Evolutionary conservation across 2,113 vertebrate genomes (phyloP).

Genomic region (Toxotes jaculatrix): DNA sequence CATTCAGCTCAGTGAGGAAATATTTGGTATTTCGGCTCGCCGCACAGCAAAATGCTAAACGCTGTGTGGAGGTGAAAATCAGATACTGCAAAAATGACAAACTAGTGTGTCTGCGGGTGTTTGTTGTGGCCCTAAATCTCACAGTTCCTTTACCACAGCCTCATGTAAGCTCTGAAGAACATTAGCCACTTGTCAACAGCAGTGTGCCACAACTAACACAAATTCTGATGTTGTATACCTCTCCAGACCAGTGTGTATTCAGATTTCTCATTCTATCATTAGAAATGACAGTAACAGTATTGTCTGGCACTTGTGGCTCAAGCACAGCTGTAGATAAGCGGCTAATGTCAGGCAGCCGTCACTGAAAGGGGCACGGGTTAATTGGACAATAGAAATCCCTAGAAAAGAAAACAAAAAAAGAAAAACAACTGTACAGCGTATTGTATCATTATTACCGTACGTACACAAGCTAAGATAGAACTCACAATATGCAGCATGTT

Average conservation of each 20-base stretch:
- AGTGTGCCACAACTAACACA: background rate
- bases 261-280: background rate
- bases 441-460: conserved; percentile 74
- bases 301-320: conserved; percentile 4
- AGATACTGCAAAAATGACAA: conserved; percentile 44
- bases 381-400: conserved; percentile 55
- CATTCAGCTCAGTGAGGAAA: conserved; percentile 62
- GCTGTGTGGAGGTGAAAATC: conserved; percentile 39
- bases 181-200: conserved; percentile 25
- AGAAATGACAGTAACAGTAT: background rate
- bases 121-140: conserved; percentile 2
- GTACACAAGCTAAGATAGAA: conserved; percentile 82
- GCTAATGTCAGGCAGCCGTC: conserved; percentile 34
- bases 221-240: background rate
- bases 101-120: conserved; percentile 6
- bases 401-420: conserved; percentile 38
- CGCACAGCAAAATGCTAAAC: conserved; percentile 27
- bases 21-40: conserved; percentile 65
- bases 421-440: conserved; percentile 77
- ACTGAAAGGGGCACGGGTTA: conserved; percentile 16
- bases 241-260: background rate
- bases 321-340: conserved; percentile 32
- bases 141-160: conserved; percentile 10
- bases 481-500: conserved; percentile 80
- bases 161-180: conserved; percentile 16